Base-by-base conservation (phyloP, 2,888 invertebrate species). In the Epistrophe eligans region DNA sequence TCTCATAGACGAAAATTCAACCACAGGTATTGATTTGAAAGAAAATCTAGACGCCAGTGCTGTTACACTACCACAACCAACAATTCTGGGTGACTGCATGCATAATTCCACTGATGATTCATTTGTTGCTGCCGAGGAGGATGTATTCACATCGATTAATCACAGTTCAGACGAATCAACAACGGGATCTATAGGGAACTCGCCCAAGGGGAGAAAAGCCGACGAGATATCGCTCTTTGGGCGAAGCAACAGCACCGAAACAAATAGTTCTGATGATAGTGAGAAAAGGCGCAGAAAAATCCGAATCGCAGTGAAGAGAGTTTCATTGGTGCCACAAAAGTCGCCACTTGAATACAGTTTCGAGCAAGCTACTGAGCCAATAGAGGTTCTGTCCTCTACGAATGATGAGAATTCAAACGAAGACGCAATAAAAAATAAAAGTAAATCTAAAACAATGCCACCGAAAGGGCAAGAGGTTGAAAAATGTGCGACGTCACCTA, bases 21-120 rank as follows among this genome's bases (percentile, higher is more conserved):
- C 83, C 0, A 87, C 83, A 66, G 79, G 71, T 35, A 87, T 87
- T 24, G 87, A 87, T 62, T 76, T 87, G 55, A 79, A 64, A 15
- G 82, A 82, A 17, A 71, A 38, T 48, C 32, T 76, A 0, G 87
- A 87, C 24, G 79, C 87, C 8, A 83, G 87, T 24, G 79, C 83
- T 2, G 83, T 82, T 1, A 87, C 83, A 4, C 45, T 83, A 13
- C 74, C 79, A 1, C 71, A 71, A 40, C 79, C 87, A 15, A 83
- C 17, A 17, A 76, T 79, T 55, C 19, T 72, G 9, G 45, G 35
- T 58, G 79, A 77, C 11, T 72, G 45, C 40, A 48, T 77, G 72
- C 71, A 64, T 6, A 71, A 72, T 6, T 80, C 80, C 13, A 77
- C 13, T 1, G 82, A 82, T 15, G 85, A 82, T 13, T 32, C 82